A percentile compares a stretch with the other conserved stretches of the same genome.
Conservation (phyloP, 2,888 invertebrate genomes). For the Didymodactylos carnosus region DNA sequence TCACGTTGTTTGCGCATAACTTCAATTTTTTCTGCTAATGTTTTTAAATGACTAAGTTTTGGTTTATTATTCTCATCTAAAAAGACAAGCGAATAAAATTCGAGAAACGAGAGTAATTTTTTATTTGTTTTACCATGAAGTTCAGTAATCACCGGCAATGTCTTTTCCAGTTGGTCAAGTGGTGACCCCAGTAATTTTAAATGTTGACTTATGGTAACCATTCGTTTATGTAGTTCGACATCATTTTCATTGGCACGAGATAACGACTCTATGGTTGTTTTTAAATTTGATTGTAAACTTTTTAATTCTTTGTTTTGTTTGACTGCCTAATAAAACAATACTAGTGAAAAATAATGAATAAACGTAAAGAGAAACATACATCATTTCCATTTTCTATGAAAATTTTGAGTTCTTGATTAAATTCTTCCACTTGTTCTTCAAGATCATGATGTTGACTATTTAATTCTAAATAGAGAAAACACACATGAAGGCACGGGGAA, state of each 20-base stretch:
- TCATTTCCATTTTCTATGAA: background rate
- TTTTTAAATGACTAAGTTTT: background rate
- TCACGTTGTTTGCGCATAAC: conserved; percentile 78
- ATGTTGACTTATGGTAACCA: background rate
- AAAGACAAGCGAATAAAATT: background rate
- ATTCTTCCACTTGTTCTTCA: background rate
- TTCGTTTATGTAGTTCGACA: background rate
- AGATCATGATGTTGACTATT: background rate
- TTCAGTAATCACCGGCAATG: background rate
- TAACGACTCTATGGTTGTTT: background rate
- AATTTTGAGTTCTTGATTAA: background rate
- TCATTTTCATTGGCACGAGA: background rate
- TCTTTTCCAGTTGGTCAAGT: background rate
- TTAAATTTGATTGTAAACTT: background rate
- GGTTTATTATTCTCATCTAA: background rate
- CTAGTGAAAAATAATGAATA: too few relatives aligned
- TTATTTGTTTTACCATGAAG: background rate
- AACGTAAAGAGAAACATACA: too few relatives aligned
- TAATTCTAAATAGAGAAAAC: background rate
- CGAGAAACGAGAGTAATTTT: background rate
- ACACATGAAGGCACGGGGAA: too few relatives aligned
- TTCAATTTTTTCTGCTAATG: conserved; percentile 50
- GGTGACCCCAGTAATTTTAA: background rate
- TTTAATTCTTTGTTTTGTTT: background rate
- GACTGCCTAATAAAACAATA: background rate